A percentile compares a stretch with the other conserved stretches of the same genome.
These are phyloP conservation scores for Hyphantria cunea DNA, from an alignment of 1,140 invertebrate species.

Conservation along the genomic window DNA sequence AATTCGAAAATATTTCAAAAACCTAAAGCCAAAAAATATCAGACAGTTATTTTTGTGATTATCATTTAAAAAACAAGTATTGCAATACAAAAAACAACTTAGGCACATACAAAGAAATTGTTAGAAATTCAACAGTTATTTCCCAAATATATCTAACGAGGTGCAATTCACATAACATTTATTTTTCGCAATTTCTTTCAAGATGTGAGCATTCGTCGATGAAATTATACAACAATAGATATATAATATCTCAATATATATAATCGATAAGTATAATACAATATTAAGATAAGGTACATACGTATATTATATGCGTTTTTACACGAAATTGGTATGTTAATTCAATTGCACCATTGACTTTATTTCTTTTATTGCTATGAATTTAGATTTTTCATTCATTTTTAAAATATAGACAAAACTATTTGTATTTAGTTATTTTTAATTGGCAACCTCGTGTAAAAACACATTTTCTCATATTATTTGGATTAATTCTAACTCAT, in stretches of 20 bases:
- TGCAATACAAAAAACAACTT: conserved; percentile 24
- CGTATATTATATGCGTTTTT: conserved; percentile 9
- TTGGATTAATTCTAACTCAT: conserved; percentile 48
- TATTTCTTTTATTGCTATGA: too few relatives aligned
- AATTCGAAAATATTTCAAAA: conserved; percentile 23
- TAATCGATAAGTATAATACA: conserved; percentile 28
- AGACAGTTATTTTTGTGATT: too few relatives aligned
- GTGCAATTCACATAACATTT: too few relatives aligned
- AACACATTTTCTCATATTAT: conserved; percentile 22
- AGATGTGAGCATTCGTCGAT: conserved; percentile 20
- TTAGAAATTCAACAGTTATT: too few relatives aligned
- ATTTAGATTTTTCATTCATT: too few relatives aligned
- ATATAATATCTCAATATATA: conserved; percentile 29
- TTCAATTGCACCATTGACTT: background rate
- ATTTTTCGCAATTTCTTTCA: conserved; percentile 14
- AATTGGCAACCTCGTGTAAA: background rate
- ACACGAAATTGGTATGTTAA: background rate
- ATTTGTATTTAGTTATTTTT: background rate
- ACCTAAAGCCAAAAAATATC: conserved; percentile 4
- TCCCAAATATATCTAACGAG: too few relatives aligned
- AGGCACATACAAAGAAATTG: conserved; percentile 13
- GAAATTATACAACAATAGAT: conserved; percentile 28
- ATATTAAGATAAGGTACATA: conserved; percentile 4
- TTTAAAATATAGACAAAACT: too few relatives aligned
- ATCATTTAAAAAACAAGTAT: background rate